Percentiles rank a stretch among this genome's conserved stretches.
phyloP scores from a whole-genome alignment of 2,888 invertebrate species.

The Kryphioiulus occultus region DNA sequence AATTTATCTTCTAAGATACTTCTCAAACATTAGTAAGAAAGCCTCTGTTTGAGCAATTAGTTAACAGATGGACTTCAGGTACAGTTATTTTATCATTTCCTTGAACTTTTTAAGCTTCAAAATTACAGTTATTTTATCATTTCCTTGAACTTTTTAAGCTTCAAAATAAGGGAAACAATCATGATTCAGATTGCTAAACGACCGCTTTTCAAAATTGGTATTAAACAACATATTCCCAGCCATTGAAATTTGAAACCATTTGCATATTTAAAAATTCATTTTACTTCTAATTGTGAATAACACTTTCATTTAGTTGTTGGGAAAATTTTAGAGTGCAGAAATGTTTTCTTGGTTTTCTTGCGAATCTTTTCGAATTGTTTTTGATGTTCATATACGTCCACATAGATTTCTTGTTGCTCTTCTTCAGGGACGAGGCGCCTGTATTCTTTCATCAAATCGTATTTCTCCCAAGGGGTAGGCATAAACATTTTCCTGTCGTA shows the following conservation, averaged over 20 bases:
- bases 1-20: too few relatives aligned
- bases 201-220: too few relatives aligned
- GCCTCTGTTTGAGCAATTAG: too few relatives aligned
- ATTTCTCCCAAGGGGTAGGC: slow-evolving; percentile 83
- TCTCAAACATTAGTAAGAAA: too few relatives aligned
- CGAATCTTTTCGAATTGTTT: slow-evolving; percentile 1
- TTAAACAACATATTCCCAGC: too few relatives aligned
- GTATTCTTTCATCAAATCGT: slow-evolving; percentile 93
- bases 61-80: too few relatives aligned
- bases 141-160: too few relatives aligned
- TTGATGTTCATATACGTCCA: slow-evolving; percentile 75
- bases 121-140: too few relatives aligned
- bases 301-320: not conserved
- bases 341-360: slow-evolving; percentile 42
- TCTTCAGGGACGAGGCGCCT: slow-evolving; percentile 83
- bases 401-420: slow-evolving; percentile 84
- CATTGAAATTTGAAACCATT: not conserved
- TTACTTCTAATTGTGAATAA: not conserved
- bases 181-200: too few relatives aligned
- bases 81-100: too few relatives aligned
- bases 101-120: too few relatives aligned
- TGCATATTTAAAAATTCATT: not conserved
- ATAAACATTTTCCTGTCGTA: slow-evolving; percentile 67
- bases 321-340: not conserved
- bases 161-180: too few relatives aligned